phyloP scores from a whole-genome alignment of 2,797 vertebrate species.

The Xenentodon cancila region DNA sequence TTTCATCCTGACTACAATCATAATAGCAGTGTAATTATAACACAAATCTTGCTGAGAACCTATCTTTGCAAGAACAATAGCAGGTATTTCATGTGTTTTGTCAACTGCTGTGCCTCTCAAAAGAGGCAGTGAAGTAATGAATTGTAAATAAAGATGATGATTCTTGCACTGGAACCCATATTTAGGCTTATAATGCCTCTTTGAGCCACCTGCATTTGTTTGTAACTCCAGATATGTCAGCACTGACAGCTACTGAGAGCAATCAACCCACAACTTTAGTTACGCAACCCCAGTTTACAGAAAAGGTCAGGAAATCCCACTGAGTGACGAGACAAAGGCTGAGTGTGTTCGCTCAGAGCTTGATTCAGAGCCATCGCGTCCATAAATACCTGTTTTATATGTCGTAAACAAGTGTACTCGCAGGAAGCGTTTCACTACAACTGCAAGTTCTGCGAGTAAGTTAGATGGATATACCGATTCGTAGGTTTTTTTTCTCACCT shows the following conservation, averaged over 20 bases:
- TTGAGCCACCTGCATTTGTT: conserved; percentile 33
- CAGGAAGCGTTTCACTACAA: no score
- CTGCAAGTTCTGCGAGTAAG: no score
- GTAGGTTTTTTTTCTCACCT: conserved; percentile 44
- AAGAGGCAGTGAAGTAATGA: no score
- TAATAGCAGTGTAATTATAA: no score
- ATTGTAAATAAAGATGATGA: not conserved
- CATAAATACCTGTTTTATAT: conserved; percentile 1
- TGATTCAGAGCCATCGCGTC: not conserved
- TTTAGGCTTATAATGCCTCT: conserved; percentile 23
- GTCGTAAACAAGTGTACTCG: not conserved
- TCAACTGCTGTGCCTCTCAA: no score
- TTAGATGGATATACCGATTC: no score
- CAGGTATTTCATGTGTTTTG: no score
- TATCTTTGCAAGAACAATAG: no score
- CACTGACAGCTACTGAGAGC: not conserved
- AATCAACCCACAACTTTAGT: conserved; percentile 38
- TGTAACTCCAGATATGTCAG: conserved; percentile 18
- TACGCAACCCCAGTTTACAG: conserved; percentile 35
- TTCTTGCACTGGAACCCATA: conserved; percentile 24
- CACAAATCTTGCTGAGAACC: no score
- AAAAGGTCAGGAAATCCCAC: conserved; percentile 62
- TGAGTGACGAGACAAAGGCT: conserved; percentile 7
- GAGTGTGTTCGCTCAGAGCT: not conserved
- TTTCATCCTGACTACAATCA: no score